phyloP scores from a whole-genome alignment of 2,113 vertebrate species.

The Cyprinus carpio region DNA sequence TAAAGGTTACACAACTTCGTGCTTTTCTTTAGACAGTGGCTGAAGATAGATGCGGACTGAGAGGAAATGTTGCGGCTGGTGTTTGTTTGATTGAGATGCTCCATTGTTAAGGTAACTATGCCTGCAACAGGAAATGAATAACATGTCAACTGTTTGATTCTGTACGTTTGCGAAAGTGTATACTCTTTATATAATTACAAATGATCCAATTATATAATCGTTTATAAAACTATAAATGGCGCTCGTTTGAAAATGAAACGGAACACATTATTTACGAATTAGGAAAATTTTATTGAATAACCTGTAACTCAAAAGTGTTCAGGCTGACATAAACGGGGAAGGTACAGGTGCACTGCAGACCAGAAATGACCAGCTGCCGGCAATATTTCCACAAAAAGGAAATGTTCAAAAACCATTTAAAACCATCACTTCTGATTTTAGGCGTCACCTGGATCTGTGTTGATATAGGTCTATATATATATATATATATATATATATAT shows the following conservation, averaged over 20 bases:
- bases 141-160: neutral
- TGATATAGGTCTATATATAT: too few species aligned
- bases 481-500: too few species aligned
- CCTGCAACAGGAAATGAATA: neutral
- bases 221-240: neutral
- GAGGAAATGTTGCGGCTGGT: slow-evolving; percentile 30
- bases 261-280: neutral
- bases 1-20: neutral
- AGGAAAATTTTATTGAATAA: neutral
- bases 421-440: neutral
- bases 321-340: neutral
- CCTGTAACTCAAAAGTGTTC: neutral
- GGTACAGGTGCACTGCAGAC: slow-evolving; percentile 39
- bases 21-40: slow-evolving; percentile 29
- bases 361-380: neutral
- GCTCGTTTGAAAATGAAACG: neutral
- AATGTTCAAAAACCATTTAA: neutral
- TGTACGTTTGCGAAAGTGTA: neutral
- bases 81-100: neutral
- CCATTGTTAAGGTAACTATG: slow-evolving; percentile 11
- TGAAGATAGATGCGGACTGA: slow-evolving; percentile 3
- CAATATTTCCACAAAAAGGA: neutral
- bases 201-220: neutral
- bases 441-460: neutral
- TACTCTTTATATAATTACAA: neutral